Evolutionary conservation across 2,888 invertebrate species (phyloP).

Genomic region (Ethmia dodecea): DNA sequence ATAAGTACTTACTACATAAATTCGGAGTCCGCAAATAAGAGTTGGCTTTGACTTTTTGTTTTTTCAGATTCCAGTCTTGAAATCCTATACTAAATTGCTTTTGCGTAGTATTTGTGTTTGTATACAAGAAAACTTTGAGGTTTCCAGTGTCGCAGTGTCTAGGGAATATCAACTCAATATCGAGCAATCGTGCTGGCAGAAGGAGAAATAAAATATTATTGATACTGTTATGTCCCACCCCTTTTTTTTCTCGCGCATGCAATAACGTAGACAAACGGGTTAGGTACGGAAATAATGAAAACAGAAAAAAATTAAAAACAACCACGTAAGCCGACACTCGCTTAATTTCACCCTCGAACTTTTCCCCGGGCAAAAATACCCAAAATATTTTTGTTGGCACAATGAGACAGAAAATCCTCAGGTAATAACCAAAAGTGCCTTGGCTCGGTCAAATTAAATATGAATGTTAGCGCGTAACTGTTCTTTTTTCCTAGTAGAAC

Average conservation of each 20-base stretch:
- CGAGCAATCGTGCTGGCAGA: not conserved
- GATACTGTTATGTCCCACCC: not conserved
- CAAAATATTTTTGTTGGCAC: constrained; percentile 12
- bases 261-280: too few species aligned
- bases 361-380: constrained; percentile 6
- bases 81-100: too few species aligned
- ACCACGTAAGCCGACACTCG: constrained; percentile 1
- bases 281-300: too few species aligned
- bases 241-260: too few species aligned
- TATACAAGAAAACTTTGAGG: too few species aligned
- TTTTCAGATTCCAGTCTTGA: too few species aligned
- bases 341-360: constrained; percentile 11
- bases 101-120: too few species aligned
- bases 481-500: constrained; percentile 25
- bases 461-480: constrained; percentile 25
- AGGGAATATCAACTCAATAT: not conserved
- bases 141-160: too few species aligned
- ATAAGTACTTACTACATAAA: too few species aligned
- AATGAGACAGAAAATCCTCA: constrained; percentile 28
- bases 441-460: constrained; percentile 41
- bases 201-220: constrained; percentile 2
- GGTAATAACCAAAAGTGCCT: constrained; percentile 48
- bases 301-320: too few species aligned
- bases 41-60: too few species aligned
- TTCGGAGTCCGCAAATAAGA: too few species aligned